Percentiles rank a stretch among this genome's conserved stretches.
Evolutionary conservation across 2,113 vertebrate species (phyloP).

Genomic region (Ovis aries): ARS-UI_Ramb_v3.0 NC_056055.1:18454001-18454500

Average conservation of each 20-base stretch:
- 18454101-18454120: no score
- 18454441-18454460: not conserved
- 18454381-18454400: not conserved
- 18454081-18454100: no score
- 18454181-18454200: not conserved
- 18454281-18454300: not conserved
- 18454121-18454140: no score
- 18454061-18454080: no score
- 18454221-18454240: not conserved
- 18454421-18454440: not conserved
- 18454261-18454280: not conserved
- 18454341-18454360: not conserved
- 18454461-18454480: not conserved
- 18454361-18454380: not conserved
- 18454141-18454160: no score
- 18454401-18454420: not conserved
- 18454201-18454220: not conserved
- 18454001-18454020: no score
- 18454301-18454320: not conserved
- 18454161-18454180: not conserved
- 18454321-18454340: not conserved
- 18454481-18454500: not conserved
- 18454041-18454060: no score
- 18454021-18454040: no score
- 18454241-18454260: not conserved